phyloP scores from a whole-genome alignment of 2,888 invertebrate genomes.

The Salticus scenicus region DNA sequence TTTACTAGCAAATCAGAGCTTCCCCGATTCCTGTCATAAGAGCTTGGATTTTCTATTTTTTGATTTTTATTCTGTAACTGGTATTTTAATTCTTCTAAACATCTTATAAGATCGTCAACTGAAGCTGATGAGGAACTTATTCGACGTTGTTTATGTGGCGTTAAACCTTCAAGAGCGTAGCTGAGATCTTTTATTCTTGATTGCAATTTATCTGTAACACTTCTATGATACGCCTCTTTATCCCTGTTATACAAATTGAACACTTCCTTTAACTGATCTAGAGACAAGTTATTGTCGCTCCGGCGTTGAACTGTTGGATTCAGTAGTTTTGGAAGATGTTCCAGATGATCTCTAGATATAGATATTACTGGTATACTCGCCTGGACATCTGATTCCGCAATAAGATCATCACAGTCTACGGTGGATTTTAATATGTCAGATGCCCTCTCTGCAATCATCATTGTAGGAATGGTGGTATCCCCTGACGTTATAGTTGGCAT shows the following conservation, averaged over 20 bases:
- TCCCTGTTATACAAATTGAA: not conserved
- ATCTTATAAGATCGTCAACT: not conserved
- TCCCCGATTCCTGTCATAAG: not conserved
- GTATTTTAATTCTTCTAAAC: not conserved
- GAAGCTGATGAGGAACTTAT: not conserved
- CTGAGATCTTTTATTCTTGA: not conserved
- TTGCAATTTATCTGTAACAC: not conserved
- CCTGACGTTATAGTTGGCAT: conserved; percentile 43
- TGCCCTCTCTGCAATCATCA: conserved; percentile 62
- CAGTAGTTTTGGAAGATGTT: not conserved
- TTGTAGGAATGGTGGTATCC: conserved; percentile 44
- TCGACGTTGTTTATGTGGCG: not conserved
- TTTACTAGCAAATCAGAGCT: not conserved
- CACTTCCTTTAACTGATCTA: not conserved
- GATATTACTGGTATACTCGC: not conserved
- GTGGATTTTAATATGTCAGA: conserved; percentile 44
- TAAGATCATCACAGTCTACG: not conserved
- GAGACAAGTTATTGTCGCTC: not conserved
- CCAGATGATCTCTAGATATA: not conserved
- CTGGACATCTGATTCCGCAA: not conserved
- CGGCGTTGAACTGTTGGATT: not conserved
- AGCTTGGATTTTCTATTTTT: not conserved
- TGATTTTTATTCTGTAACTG: not conserved
- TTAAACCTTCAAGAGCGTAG: not conserved
- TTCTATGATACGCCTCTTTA: not conserved